These are phyloP conservation scores for Andrena hattorfiana DNA, from an alignment of 2,888 invertebrate species.

Conservation along the genomic window DNA sequence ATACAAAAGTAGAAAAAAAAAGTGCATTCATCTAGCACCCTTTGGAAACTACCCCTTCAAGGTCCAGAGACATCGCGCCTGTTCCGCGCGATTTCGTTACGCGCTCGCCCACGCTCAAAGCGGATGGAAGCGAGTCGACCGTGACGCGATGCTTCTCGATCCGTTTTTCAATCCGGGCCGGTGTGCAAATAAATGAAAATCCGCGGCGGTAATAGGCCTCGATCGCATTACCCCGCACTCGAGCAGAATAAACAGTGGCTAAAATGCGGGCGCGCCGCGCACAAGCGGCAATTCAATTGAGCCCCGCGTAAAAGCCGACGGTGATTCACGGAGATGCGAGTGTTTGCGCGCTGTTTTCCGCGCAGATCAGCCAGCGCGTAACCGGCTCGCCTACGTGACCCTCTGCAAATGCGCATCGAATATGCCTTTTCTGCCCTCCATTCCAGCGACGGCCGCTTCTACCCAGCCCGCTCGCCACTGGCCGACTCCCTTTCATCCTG, in stretches of 20 bases:
- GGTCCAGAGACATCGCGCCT: neutral
- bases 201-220: slow-evolving; percentile 60
- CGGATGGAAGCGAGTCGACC: slow-evolving; percentile 36
- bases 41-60: neutral
- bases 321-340: slow-evolving; percentile 36
- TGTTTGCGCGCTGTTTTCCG: slow-evolving; percentile 53
- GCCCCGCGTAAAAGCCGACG: slow-evolving; percentile 62
- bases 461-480: neutral
- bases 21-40: neutral
- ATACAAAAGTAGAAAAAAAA: neutral
- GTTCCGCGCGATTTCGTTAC: neutral
- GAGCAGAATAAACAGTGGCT: slow-evolving; percentile 69
- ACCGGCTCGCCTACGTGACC: slow-evolving; percentile 42
- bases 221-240: slow-evolving; percentile 70
- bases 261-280: slow-evolving; percentile 55
- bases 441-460: neutral
- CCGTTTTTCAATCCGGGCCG: slow-evolving; percentile 51
- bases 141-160: slow-evolving; percentile 44
- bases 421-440: slow-evolving; percentile 65
- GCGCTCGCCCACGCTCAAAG: neutral
- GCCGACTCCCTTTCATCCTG: slow-evolving; percentile 11
- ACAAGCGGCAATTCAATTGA: slow-evolving; percentile 58
- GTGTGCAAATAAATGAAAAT: slow-evolving; percentile 70
- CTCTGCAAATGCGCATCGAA: slow-evolving; percentile 72
- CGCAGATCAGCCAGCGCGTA: slow-evolving; percentile 21